phyloP scores from a whole-genome alignment of 2,888 invertebrate genomes.

The Fissipunctia ypsillon region DNA sequence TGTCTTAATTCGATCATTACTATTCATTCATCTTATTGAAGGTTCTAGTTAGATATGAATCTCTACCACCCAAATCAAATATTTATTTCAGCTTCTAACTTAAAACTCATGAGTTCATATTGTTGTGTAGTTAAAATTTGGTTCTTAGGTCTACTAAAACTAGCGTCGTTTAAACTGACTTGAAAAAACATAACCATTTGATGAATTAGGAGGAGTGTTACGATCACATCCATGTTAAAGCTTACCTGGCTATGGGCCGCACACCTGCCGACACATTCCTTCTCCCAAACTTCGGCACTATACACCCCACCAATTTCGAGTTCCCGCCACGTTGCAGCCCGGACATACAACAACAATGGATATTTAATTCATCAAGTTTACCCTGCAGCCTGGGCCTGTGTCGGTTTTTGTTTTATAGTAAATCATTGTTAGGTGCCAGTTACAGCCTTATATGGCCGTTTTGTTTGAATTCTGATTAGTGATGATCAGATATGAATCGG shows the following conservation, averaged over 20 bases:
- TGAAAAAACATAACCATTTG: background rate
- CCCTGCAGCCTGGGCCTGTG: slow-evolving; percentile 42
- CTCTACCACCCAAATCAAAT: background rate
- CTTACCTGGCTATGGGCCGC: slow-evolving; percentile 67
- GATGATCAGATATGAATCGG: slow-evolving; percentile 34
- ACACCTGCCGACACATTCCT: slow-evolving; percentile 89
- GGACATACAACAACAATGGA: slow-evolving; percentile 68
- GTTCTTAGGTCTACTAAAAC: background rate
- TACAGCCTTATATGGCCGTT: slow-evolving; percentile 47
- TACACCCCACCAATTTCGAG: slow-evolving; percentile 71
- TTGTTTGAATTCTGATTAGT: slow-evolving; percentile 50
- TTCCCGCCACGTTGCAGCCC: slow-evolving; percentile 61
- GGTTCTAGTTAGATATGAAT: background rate
- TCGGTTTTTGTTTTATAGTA: slow-evolving; percentile 61
- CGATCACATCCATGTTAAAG: slow-evolving; percentile 71
- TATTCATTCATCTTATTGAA: background rate
- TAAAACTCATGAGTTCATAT: background rate
- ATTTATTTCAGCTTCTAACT: background rate
- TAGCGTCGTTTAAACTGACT: background rate
- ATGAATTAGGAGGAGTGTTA: background rate
- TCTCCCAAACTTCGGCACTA: slow-evolving; percentile 79
- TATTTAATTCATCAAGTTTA: slow-evolving; percentile 71
- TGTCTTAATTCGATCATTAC: background rate
- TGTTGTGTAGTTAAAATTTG: background rate
- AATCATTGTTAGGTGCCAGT: slow-evolving; percentile 65